These are phyloP conservation scores for Phylloscopus trochiloides DNA, from an alignment of 2,113 vertebrate genomes.

Conservation along the genomic window DNA sequence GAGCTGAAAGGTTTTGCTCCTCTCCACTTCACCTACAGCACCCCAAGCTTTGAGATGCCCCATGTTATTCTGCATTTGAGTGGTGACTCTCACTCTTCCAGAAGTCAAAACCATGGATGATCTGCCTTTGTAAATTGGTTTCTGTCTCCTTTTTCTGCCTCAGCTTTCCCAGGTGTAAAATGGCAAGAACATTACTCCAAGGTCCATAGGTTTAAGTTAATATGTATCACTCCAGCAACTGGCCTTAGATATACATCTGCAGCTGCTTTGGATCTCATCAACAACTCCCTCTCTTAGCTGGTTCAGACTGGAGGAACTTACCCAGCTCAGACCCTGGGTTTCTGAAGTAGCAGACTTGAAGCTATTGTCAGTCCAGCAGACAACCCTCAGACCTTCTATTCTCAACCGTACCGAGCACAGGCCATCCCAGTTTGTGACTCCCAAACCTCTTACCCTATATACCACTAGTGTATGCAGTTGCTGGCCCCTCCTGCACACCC, in stretches of 20 bases:
- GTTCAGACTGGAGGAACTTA: not conserved
- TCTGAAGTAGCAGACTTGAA: not conserved
- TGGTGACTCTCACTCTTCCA: not conserved
- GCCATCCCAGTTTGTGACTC: rapidly evolving
- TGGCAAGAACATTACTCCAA: not conserved
- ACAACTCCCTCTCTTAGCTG: not conserved
- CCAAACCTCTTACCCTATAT: not conserved
- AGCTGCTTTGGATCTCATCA: not conserved
- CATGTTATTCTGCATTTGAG: not conserved
- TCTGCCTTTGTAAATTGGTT: not conserved
- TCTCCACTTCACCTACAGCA: rapidly evolving
- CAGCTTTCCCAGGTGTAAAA: not conserved
- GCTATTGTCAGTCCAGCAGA: rapidly evolving
- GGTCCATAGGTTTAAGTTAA: not conserved
- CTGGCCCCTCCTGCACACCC: rapidly evolving
- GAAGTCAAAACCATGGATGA: not conserved
- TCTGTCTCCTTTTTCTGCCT: not conserved
- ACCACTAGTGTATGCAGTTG: not conserved
- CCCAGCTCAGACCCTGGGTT: not conserved
- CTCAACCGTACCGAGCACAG: rapidly evolving
- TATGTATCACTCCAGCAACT: not conserved
- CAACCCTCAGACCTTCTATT: not conserved
- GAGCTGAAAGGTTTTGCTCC: not conserved
- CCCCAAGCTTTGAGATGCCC: not conserved
- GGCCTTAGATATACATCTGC: not conserved